Evolutionary conservation across 92 coral and sea anemone genomes (phyloP).

Genomic region (Paramuricea clavata): DNA sequence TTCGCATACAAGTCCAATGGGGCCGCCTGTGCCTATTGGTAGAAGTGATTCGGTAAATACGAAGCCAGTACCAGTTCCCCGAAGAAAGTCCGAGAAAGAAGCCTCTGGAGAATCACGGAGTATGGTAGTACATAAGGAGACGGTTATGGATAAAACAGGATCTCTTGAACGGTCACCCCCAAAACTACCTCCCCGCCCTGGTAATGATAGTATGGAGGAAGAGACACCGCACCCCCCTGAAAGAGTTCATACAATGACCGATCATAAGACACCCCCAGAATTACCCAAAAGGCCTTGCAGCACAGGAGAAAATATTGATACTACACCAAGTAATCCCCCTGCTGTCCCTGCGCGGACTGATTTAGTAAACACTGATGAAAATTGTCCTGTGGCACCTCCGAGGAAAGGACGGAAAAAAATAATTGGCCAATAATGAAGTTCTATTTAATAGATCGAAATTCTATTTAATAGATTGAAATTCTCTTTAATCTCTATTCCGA

Average conservation of each 20-base stretch:
- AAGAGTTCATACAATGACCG: not conserved
- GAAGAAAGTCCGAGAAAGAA: not conserved
- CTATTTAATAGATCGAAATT: not conserved
- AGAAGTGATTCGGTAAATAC: not conserved
- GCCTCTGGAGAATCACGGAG: not conserved
- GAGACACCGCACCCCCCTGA: not conserved
- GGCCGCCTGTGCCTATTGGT: not conserved
- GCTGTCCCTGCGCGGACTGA: slow-evolving; percentile 19
- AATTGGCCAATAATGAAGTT: not conserved
- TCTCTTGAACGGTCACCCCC: slow-evolving; percentile 31
- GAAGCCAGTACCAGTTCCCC: slow-evolving; percentile 37
- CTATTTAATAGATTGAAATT: not conserved
- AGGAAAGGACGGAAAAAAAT: slow-evolving; percentile 28
- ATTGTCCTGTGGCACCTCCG: slow-evolving; percentile 36
- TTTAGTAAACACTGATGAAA: not conserved
- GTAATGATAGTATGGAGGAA: not conserved
- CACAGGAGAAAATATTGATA: not conserved
- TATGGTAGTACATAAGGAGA: not conserved
- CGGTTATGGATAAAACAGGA: not conserved
- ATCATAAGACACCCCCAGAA: slow-evolving; percentile 3
- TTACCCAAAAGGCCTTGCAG: not conserved
- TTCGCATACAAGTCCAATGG: not conserved
- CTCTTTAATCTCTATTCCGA: not conserved
- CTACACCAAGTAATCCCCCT: slow-evolving; percentile 13
- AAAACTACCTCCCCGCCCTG: slow-evolving; percentile 38